Conservation (phyloP, 1,140 invertebrate genomes). For the Eubasilissa regina region DNA sequence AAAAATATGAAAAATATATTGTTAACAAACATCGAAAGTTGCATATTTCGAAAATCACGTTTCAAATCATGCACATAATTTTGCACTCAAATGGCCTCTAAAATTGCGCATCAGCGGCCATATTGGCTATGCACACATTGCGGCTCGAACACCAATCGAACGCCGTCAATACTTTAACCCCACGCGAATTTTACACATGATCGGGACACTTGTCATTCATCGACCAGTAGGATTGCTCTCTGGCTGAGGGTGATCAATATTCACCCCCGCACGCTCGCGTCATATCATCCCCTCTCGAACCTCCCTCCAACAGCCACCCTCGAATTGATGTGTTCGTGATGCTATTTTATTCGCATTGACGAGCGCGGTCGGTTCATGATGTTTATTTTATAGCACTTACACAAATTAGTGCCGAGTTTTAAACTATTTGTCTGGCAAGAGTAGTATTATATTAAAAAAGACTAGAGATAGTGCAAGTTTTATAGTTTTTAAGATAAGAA, state of each 20-base stretch:
- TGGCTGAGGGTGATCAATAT: slow-evolving; percentile 13
- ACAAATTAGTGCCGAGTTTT: no score
- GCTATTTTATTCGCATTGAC: slow-evolving; percentile 6
- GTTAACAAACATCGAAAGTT: no score
- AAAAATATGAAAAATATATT: no score
- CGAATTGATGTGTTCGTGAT: not conserved
- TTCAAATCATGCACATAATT: not conserved
- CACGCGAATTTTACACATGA: slow-evolving; percentile 52
- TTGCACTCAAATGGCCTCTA: slow-evolving; percentile 10
- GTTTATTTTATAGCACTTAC: no score
- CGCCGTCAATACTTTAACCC: slow-evolving; percentile 36
- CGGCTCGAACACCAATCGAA: slow-evolving; percentile 25
- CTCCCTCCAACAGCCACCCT: slow-evolving; percentile 8
- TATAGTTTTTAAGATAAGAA: no score
- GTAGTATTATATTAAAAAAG: no score
- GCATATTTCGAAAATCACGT: no score
- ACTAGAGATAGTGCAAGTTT: no score
- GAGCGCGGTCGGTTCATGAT: no score
- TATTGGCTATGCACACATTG: not conserved
- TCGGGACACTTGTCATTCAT: slow-evolving; percentile 44
- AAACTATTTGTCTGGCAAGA: no score
- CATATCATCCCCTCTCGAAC: not conserved
- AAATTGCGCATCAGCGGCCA: slow-evolving; percentile 27
- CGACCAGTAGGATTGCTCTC: slow-evolving; percentile 20
- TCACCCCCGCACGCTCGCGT: not conserved